Base-by-base conservation (phyloP, 2,888 invertebrate species). In the Calliopum simillimum region DNA sequence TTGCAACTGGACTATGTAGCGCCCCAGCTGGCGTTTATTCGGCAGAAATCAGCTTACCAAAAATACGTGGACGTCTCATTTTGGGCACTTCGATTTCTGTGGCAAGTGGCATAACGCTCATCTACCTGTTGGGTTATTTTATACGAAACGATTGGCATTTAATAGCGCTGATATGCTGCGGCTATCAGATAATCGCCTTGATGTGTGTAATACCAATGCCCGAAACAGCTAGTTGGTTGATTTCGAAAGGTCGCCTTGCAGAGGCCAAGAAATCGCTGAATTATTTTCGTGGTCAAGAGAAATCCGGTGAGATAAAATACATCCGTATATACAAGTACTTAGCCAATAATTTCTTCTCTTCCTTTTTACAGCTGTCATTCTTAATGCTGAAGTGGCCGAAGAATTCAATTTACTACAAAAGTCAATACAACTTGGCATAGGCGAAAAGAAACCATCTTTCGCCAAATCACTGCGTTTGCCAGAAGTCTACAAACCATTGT, bases 161-260 rank as follows among this genome's bases (percentile, higher is more conserved):
- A 33, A 83, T 86, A 21, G 81, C 82, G 19, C 64, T 82, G 13
- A 80, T 86, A 19, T 80, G 82, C 56, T 80, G 82, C 71, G 81
- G 78, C 1, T 85, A 84, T 75, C 84, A 85, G 71, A 70, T 85
- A 13, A 59, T 79, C 3, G 78, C 85, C 0, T 47, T 84, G 14
- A 70, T 89, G 0, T 80, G 90, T 19, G 82, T 91, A 12, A 81
- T 87, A 6, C 83, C 90, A 4, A 84, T 90, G 11, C 91, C 91
- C 0, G 93, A 93, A 82, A 90, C 92, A 49, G 93, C 92, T 0
- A 88, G 88, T 4, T 93, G 92, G 92, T 80, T 93, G 46, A 88
- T 91, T 5, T 87, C 89, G 3, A 90, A 89, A 76, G 89, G 89
- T 4, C 87, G 88, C 49, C 80, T 87, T 0, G 88, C 88, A 25